A percentile compares a stretch with the other conserved stretches of the same genome.
Conservation (phyloP, 2,888 invertebrate species). For the Adineta ricciae region DNA sequence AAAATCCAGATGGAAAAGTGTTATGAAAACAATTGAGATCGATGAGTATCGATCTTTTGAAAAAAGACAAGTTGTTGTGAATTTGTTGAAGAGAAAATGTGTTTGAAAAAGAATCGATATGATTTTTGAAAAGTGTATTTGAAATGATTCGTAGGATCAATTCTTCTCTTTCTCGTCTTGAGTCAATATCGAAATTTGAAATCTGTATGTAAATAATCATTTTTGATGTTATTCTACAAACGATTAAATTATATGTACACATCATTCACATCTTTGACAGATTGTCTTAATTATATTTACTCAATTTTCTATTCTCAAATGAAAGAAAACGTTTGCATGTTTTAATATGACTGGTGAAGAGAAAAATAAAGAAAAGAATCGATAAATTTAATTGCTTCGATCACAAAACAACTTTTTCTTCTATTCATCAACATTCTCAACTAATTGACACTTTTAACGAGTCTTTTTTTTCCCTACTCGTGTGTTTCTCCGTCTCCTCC, state of each 20-base stretch:
- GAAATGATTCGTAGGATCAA: background rate
- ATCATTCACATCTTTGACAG: slow-evolving; percentile 4
- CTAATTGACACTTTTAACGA: slow-evolving; percentile 6
- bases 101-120: too few species aligned
- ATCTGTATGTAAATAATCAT: slow-evolving; percentile 4
- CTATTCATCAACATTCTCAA: background rate
- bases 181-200: background rate
- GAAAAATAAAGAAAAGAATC: too few species aligned
- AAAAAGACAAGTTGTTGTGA: too few species aligned
- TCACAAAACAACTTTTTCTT: background rate
- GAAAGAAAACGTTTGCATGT: background rate
- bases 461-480: background rate
- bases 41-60: too few species aligned
- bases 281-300: slow-evolving; percentile 13
- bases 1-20: too few species aligned
- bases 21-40: too few species aligned
- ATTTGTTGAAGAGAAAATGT: too few species aligned
- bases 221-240: slow-evolving; percentile 10
- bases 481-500: background rate
- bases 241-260: slow-evolving; percentile 4
- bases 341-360: background rate
- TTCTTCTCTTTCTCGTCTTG: background rate
- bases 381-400: background rate
- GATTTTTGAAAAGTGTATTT: background rate
- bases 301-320: slow-evolving; percentile 4